Base-by-base conservation (phyloP, 2,113 vertebrate species). In the Hirundichthys speculiger region DNA sequence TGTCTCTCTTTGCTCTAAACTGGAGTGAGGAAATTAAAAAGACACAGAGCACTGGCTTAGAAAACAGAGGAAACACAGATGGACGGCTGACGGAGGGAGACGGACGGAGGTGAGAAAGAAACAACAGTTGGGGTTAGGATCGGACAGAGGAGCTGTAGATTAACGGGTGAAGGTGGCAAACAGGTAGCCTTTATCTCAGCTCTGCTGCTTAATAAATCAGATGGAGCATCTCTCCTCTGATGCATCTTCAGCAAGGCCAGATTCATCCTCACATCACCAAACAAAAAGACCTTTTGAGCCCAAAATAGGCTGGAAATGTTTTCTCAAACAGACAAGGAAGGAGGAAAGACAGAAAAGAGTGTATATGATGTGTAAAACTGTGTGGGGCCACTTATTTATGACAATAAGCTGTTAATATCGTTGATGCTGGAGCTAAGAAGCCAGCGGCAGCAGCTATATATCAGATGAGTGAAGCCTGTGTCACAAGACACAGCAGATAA, bases 401-500 rank as follows among this genome's bases (percentile, higher is more conserved):
- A 19, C 69, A 54, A 65, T 38, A 43, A 30, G 62, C 51, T 51
- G 30, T 51, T 52, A 51, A 76, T 71, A 54, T 54, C 64, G 77
- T n/a, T 45, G 62, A 79, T 80, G 64, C 75, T 62, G 22, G 51
- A 50, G 42, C 43, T 22, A 60, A 52, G 50, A 34, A 15, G 40
- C 6, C 4, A 25, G 56, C 4, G 22, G 56, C 1, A 15, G 34
- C 10, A 66, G 19, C 69, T 53, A 16, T 64, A 41, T 63, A 70
- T 72, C 76, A 69, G 74, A 57, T 71, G 69, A 64, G 30, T 20
- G 34, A 74, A 19, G 50, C 60, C 39, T 72, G 25, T 46, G 71
- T 84, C 75, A 70, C 73, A 66, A 51, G 84, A 77, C 74, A 18
- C 58, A 61, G 57, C 64, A 65, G 86, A 83, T 88, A 75, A 86